These are phyloP conservation scores for Hypotaenidia okinawae DNA, from an alignment of 2,797 vertebrate genomes.

Conservation along the genomic window DNA sequence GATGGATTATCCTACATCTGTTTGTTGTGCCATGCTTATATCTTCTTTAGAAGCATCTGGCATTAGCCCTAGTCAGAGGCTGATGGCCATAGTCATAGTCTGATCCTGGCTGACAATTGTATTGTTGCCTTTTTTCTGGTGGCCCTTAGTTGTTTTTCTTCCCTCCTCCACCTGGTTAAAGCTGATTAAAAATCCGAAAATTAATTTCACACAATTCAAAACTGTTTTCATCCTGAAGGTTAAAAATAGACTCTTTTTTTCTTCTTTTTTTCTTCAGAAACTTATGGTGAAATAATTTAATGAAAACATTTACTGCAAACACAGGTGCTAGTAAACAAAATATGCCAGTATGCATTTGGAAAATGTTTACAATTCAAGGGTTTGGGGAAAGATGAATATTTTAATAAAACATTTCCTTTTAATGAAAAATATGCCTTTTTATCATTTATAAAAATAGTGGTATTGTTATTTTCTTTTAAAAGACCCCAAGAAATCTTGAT, in stretches of 20 bases:
- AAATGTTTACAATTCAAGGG: background rate
- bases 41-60: background rate
- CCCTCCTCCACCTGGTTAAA: constrained; percentile 18
- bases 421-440: background rate
- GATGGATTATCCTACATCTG: constrained; percentile 7
- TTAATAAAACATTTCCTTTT: background rate
- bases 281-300: constrained; percentile 17
- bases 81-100: background rate
- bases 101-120: background rate
- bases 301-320: constrained; percentile 56
- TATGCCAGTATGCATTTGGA: background rate
- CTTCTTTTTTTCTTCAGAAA: background rate
- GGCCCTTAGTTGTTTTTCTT: background rate
- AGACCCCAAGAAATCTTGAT: background rate
- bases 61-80: background rate
- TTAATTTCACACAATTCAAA: constrained; percentile 24
- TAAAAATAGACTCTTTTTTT: constrained; percentile 22
- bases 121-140: background rate
- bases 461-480: background rate
- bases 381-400: background rate
- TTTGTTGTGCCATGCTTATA: background rate
- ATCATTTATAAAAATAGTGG: background rate
- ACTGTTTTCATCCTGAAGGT: constrained; percentile 10
- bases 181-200: constrained; percentile 48
- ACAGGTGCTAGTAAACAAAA: constrained; percentile 50